Conservation (phyloP, 2,888 invertebrate genomes). For the Hedya salicella region DNA sequence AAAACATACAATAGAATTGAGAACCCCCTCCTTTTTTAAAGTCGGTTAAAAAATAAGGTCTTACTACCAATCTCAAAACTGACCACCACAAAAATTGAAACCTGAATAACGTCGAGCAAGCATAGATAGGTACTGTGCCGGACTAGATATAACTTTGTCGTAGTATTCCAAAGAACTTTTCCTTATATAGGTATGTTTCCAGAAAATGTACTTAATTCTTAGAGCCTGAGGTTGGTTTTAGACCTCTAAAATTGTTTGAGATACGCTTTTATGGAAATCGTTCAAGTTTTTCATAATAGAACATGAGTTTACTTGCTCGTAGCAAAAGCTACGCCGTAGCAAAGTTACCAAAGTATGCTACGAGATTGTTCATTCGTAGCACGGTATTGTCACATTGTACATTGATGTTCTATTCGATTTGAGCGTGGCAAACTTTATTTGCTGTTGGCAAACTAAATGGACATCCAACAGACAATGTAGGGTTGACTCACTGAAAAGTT, state of each 20-base stretch:
- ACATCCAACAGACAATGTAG: conserved; percentile 3
- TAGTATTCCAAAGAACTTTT: background rate
- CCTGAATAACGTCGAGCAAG: no score
- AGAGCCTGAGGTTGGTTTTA: background rate
- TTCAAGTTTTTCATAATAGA: conserved; percentile 1
- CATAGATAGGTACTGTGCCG: no score
- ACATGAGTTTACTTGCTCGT: background rate
- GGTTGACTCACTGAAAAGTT: background rate
- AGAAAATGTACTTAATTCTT: background rate
- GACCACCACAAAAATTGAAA: no score
- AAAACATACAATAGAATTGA: no score
- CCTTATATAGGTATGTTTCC: no score
- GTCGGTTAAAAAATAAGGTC: no score
- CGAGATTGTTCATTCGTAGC: conserved; percentile 3
- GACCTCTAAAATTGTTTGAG: background rate
- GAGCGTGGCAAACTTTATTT: background rate
- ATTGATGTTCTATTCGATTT: conserved; percentile 13
- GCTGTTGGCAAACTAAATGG: background rate
- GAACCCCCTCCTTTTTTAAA: no score
- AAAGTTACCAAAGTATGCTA: conserved; percentile 9
- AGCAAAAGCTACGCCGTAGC: conserved; percentile 8
- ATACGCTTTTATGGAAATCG: background rate
- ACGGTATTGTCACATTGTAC: background rate
- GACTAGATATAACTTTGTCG: no score
- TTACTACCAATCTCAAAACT: no score